Conservation (phyloP, 2,113 vertebrate genomes). For the Rhea americana region DNA sequence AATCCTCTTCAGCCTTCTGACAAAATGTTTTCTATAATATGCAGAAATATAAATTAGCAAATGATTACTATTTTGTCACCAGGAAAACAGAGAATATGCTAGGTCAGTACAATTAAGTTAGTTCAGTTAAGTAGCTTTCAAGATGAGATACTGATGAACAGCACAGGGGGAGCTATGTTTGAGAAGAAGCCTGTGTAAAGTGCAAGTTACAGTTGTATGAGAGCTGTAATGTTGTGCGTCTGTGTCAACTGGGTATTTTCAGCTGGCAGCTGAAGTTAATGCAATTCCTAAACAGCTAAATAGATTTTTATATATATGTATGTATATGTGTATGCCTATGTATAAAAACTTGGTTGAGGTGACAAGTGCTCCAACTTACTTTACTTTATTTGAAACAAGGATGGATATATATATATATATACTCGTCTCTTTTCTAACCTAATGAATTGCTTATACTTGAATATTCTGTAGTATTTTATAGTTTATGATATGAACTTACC, state of each 20-base stretch:
- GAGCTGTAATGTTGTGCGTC: accelerated
- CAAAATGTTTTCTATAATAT: background rate
- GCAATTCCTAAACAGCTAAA: background rate
- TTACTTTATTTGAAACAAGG: background rate
- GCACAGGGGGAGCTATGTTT: background rate
- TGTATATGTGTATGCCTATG: background rate
- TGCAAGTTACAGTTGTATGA: background rate
- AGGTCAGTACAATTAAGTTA: background rate
- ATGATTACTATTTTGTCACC: background rate
- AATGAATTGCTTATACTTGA: background rate
- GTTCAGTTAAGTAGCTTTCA: background rate
- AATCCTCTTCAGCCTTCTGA: background rate
- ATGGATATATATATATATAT: background rate
- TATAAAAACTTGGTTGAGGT: background rate
- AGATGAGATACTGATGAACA: background rate
- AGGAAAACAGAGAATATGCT: background rate
- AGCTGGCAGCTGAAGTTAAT: background rate
- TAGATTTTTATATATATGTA: background rate
- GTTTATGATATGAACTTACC: background rate
- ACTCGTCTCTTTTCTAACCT: background rate
- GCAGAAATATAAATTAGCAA: background rate
- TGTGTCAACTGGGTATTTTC: background rate
- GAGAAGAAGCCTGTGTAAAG: background rate
- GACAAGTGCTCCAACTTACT: background rate
- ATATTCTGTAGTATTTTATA: background rate